Base-by-base conservation (phyloP, 2,797 vertebrate genomes). In the Sus cebifrons region DNA sequence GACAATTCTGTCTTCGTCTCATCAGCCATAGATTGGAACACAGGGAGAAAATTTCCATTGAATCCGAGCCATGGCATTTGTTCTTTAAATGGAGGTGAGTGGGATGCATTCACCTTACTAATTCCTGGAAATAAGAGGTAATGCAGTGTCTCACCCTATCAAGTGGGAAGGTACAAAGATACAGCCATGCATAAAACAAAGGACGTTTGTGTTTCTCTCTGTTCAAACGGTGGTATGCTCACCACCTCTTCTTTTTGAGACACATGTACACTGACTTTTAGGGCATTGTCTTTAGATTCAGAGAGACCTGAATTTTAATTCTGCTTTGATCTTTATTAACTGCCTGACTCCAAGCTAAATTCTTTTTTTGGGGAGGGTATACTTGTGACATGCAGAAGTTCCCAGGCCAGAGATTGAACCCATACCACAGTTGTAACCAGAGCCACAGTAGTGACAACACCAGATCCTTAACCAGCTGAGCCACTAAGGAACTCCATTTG, bases 1-100 rank as follows among this genome's bases (percentile, higher is more conserved):
- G 91, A 95, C 94, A 96, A 86, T 94, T 97, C 81, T 90, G 84
- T 92, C 96, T 96, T 94, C 96, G 91, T 97, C 89, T 29, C 77
- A 90, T 83, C 91, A 85, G 89, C 91, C 90, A 90, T 75, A 89
- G 92, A 96, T 87, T 79, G 75, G 95, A 96, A 96, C 91, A 82
- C 83, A 89, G 78, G 89, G 96, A 97, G 86, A 95, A 90, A 74
- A 62, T 92, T 94, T 93, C 88, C 85, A 96, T 27, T 98, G 96
- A 97, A 90, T 73, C 60, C 5, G 6, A 79, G 89, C 86, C 94
- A 86, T 5, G 8, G 91, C 94, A 94, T 96, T 97, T 96, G 95
- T 93, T 96, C 94, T 94, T 74, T 94, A 85, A 91, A 93, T 71
- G 83, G 96, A 97, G 96, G 89, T 0, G 23, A 97, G 91, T 60